phyloP scores from a whole-genome alignment of 2,888 invertebrate genomes.

The Blera fallax region DNA sequence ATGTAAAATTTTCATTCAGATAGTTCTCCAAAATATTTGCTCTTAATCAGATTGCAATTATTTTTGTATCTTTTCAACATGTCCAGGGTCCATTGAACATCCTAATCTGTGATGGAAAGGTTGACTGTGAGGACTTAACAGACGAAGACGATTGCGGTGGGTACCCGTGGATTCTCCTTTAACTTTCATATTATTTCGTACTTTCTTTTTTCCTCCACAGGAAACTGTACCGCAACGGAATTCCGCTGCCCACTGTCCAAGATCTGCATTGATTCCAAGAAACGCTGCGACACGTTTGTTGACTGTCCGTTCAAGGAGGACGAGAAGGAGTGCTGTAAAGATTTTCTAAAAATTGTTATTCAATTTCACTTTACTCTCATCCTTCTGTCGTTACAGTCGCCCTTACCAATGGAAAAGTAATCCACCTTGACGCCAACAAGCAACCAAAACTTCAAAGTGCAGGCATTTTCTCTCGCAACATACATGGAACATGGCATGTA shows the following conservation, averaged over 20 bases:
- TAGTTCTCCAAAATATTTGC: too few species aligned
- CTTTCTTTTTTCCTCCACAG: constrained; percentile 80
- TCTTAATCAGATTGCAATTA: too few species aligned
- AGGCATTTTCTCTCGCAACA: constrained; percentile 86
- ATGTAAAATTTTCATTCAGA: too few species aligned
- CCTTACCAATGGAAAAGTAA: constrained; percentile 85
- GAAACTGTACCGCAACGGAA: constrained; percentile 83
- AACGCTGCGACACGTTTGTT: constrained; percentile 85
- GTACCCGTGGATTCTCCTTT: constrained; percentile 66
- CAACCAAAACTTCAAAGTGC: constrained; percentile 84
- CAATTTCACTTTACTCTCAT: neutral
- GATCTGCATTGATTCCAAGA: constrained; percentile 84
- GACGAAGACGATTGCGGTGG: constrained; percentile 90
- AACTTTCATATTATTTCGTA: neutral
- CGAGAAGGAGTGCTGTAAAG: constrained; percentile 90
- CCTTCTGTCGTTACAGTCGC: constrained; percentile 83
- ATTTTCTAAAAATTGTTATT: constrained; percentile 26
- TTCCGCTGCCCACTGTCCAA: constrained; percentile 86
- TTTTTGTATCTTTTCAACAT: too few species aligned
- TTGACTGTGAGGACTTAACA: constrained; percentile 88
- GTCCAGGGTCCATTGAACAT: constrained; percentile 80
- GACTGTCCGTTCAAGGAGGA: constrained; percentile 89
- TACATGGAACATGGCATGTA: constrained; percentile 86
- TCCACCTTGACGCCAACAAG: constrained; percentile 84
- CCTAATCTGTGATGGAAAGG: constrained; percentile 88